Base-by-base conservation (phyloP, 2,888 invertebrate genomes). In the Ommatoiulus sabulosus region DNA sequence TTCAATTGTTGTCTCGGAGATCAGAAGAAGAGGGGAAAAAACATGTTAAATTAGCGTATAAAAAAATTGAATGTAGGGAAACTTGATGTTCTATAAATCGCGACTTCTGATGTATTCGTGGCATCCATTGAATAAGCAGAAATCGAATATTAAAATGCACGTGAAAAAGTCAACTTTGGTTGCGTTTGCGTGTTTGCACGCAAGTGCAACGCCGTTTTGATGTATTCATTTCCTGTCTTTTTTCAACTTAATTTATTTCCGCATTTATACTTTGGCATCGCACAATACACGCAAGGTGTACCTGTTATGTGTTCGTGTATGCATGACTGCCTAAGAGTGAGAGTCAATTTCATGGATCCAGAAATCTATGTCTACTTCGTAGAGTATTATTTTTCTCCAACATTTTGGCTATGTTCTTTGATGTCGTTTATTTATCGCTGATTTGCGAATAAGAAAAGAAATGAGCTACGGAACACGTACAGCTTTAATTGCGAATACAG, bases 231-330 rank as follows among this genome's bases (percentile, higher is more conserved):
- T 72, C 72, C 72, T 72, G 72, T 24, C 17, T 72, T 72, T 72
- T 24, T 72, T 72, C 72, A 72, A 24, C 72, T 72, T 72, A 72
- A 46, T 72, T 72, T 72, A 72, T 72, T 72, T 72, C 72, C 72
- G 24, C 72, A 24, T 72, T 72, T 72, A 24, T 72, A 72, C 20
- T 72, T 72, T 72, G 3, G 72, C 72, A 72, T 72, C 72, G 24
- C 20, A 72, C 72, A 24, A 17, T n/a, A 24, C 72, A 72, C 72
- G 72, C 72, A 72, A 20, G 20, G 63, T 3, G 63, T 63, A 63
- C 63, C 72, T 20, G 24, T 72, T 72, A 72, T 24, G 72, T 72
- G 72, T 6, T 72, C 24, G 10, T 24, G 20, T 72, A 72, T 72
- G 72, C 72, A 72, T 72, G 20, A 24, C 7, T 72, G 72, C 72